These are phyloP conservation scores for Alca torda DNA, from an alignment of 2,797 vertebrate species.

Conservation along the genomic window DNA sequence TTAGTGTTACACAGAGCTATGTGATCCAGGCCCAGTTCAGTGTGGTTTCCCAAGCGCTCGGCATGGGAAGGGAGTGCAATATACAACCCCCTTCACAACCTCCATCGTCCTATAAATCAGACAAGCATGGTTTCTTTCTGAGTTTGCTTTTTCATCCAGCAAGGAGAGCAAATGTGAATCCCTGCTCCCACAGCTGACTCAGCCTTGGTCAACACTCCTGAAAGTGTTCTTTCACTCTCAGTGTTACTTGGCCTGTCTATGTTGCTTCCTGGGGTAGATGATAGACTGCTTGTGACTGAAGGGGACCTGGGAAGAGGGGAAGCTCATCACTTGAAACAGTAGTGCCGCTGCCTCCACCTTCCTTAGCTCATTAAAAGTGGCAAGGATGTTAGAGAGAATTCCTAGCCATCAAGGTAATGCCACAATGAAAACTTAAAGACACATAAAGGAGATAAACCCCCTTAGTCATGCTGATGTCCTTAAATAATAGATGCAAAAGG, in stretches of 20 bases:
- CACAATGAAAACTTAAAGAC: background rate
- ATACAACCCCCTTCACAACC: background rate
- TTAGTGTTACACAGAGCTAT: background rate
- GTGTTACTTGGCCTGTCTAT: fast-evolving
- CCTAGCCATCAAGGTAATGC: background rate
- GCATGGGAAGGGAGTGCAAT: background rate
- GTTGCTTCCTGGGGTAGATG: background rate
- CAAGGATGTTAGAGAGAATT: background rate
- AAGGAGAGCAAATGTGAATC: background rate
- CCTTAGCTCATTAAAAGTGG: background rate
- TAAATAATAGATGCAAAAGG: background rate
- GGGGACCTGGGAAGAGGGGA: background rate
- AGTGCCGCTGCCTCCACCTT: background rate
- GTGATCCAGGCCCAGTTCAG: background rate
- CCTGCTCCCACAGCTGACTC: background rate
- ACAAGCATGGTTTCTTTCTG: background rate
- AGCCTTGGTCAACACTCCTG: background rate
- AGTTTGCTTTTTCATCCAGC: background rate
- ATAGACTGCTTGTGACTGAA: background rate
- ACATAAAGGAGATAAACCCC: background rate
- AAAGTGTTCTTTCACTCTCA: background rate
- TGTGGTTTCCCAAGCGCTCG: background rate
- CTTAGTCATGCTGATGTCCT: background rate
- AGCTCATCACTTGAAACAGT: background rate
- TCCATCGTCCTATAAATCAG: background rate